phyloP scores from a whole-genome alignment of 2,888 invertebrate genomes.

The Caenorhabditis sp. region DNA sequence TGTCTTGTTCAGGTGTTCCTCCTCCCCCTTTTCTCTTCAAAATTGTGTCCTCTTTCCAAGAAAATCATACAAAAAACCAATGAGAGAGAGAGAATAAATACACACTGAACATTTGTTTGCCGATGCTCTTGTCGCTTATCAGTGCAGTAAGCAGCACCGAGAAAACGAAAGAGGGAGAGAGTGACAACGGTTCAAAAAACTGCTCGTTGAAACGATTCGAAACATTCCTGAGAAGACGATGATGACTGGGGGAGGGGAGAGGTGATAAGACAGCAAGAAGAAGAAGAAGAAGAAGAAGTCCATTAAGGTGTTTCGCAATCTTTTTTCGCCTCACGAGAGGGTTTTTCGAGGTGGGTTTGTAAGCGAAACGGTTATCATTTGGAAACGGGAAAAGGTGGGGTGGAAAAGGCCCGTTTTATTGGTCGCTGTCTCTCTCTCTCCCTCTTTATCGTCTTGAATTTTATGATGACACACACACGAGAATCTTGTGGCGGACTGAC shows the following conservation, averaged over 20 bases:
- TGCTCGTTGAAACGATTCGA: neutral
- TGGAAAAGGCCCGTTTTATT: neutral
- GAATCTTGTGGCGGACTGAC: constrained; percentile 1
- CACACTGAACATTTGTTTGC: constrained; percentile 1
- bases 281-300: neutral
- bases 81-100: neutral
- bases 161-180: no score
- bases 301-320: neutral
- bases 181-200: constrained; percentile 4
- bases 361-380: constrained; percentile 4
- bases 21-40: neutral
- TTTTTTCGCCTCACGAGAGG: no score
- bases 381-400: neutral
- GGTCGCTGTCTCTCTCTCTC: neutral
- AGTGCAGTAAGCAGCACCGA: neutral
- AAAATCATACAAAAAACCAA: neutral
- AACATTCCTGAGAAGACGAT: neutral
- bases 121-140: constrained; percentile 2
- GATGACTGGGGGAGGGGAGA: neutral
- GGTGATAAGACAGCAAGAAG: neutral
- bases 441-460: constrained; percentile 2
- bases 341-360: neutral
- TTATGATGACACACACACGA: constrained; percentile 2
- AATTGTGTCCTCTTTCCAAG: neutral
- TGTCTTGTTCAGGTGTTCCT: constrained; percentile 1